Evolutionary conservation across 2,888 invertebrate species (phyloP).

Genomic region (Cistogaster globosa): DNA sequence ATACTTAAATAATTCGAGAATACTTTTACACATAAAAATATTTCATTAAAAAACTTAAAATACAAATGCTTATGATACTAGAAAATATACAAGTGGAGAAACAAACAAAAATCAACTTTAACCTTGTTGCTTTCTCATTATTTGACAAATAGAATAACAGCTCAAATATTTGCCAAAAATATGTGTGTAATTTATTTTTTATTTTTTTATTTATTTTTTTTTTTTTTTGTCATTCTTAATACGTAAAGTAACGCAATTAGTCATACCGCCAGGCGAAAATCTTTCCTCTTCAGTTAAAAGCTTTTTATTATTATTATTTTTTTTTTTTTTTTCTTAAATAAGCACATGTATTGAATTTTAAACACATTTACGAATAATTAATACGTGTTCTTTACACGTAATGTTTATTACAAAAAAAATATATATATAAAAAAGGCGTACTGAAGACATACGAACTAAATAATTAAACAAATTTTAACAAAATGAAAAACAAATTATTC

Average conservation of each 20-base stretch:
- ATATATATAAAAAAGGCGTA: neutral
- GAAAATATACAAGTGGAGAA: too few relatives aligned
- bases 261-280: neutral
- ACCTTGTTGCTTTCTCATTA: too few relatives aligned
- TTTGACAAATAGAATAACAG: neutral
- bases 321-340: constrained; percentile 34
- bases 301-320: neutral
- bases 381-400: constrained; percentile 29
- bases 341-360: constrained; percentile 60
- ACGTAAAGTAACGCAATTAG: neutral
- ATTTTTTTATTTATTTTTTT: too few relatives aligned
- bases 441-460: constrained; percentile 11
- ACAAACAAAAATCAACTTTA: too few relatives aligned
- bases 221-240: too few relatives aligned
- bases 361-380: constrained; percentile 19
- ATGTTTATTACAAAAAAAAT: constrained; percentile 30
- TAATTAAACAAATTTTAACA: constrained; percentile 14
- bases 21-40: too few relatives aligned
- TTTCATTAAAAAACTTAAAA: too few relatives aligned
- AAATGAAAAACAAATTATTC: neutral
- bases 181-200: too few relatives aligned
- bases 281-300: too few relatives aligned
- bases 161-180: neutral
- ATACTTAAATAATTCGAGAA: too few relatives aligned
- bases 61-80: too few relatives aligned